Conservation (phyloP, 92 coral and sea anemone genomes). For the Phymanthus crucifer region DNA sequence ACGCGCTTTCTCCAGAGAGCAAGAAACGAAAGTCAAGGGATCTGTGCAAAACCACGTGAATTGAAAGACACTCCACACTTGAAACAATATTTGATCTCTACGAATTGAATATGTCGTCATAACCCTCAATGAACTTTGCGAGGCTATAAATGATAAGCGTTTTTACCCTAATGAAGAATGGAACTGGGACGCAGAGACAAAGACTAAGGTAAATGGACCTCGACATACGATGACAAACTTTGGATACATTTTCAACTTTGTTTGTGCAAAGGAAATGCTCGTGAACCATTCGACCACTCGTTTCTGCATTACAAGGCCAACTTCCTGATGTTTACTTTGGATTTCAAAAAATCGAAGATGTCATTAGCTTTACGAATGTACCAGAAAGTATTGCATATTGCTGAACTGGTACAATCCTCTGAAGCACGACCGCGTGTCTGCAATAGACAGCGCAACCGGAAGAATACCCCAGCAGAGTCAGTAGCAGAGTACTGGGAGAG, state of each 20-base stretch:
- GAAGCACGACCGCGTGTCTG: conserved; percentile 43
- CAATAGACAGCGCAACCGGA: conserved; percentile 12
- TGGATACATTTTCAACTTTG: conserved; percentile 66
- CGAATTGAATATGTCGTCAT: conserved; percentile 49
- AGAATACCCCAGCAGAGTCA: conserved; percentile 8
- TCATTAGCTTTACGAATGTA: conserved; percentile 43
- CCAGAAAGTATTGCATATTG: conserved; percentile 40
- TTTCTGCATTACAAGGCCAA: conserved; percentile 59
- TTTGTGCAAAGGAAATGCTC: conserved; percentile 68
- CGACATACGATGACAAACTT: conserved; percentile 59
- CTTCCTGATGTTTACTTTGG: conserved; percentile 66
- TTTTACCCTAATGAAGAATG: conserved; percentile 56
- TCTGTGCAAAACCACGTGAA: conserved; percentile 50
- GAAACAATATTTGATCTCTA: conserved; percentile 48
- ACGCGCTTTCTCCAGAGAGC: conserved; percentile 50
- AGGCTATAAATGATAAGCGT: conserved; percentile 50
- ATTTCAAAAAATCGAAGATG: conserved; percentile 41
- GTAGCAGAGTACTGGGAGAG: conserved; percentile 5
- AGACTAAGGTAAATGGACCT: conserved; percentile 76
- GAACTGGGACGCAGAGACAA: conserved; percentile 71
- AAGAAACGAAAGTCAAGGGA: conserved; percentile 48
- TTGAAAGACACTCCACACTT: conserved; percentile 42
- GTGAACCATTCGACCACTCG: conserved; percentile 67
- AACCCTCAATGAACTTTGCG: conserved; percentile 52
- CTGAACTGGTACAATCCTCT: conserved; percentile 17